A percentile compares a stretch with the other conserved stretches of the same genome.
These are phyloP conservation scores for Corvus cornix DNA, from an alignment of 2,113 vertebrate species.

Conservation along the genomic window DNA sequence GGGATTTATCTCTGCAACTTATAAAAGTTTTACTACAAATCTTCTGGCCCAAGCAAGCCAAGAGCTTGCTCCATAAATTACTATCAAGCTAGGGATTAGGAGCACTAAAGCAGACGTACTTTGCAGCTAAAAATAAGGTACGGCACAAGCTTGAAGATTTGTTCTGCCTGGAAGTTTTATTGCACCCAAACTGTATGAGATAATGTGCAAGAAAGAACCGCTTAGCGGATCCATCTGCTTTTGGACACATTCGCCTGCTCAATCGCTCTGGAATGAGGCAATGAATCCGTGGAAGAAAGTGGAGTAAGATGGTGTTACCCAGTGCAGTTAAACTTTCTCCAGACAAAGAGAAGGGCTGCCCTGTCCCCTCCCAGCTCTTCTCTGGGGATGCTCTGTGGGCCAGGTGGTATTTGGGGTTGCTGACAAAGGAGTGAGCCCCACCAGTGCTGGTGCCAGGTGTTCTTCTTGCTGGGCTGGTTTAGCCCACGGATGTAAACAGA, in stretches of 20 bases:
- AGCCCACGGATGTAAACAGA: not conserved
- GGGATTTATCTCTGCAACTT: constrained; percentile 61
- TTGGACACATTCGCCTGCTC: constrained; percentile 18
- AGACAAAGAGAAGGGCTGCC: not conserved
- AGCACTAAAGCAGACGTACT: constrained; percentile 66
- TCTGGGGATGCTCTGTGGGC: not conserved
- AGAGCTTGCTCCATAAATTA: constrained; percentile 63
- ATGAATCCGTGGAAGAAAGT: not conserved
- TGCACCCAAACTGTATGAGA: constrained; percentile 64
- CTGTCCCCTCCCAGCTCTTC: not conserved
- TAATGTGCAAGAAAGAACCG: constrained; percentile 45
- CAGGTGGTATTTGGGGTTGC: not conserved
- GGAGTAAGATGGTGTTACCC: not conserved
- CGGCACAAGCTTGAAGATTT: constrained; percentile 56
- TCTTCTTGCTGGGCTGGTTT: not conserved
- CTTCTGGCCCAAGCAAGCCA: constrained; percentile 10
- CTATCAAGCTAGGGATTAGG: constrained; percentile 63
- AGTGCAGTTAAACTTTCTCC: not conserved
- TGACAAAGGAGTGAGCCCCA: not conserved
- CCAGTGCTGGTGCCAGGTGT: not conserved
- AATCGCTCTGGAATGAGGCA: constrained; percentile 34
- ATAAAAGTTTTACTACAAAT: constrained; percentile 64
- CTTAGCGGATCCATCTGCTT: constrained; percentile 61
- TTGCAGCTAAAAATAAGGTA: constrained; percentile 58
- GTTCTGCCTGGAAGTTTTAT: constrained; percentile 68